phyloP scores from a whole-genome alignment of 2,888 invertebrate genomes.

The Hoplodrina ambigua region DNA sequence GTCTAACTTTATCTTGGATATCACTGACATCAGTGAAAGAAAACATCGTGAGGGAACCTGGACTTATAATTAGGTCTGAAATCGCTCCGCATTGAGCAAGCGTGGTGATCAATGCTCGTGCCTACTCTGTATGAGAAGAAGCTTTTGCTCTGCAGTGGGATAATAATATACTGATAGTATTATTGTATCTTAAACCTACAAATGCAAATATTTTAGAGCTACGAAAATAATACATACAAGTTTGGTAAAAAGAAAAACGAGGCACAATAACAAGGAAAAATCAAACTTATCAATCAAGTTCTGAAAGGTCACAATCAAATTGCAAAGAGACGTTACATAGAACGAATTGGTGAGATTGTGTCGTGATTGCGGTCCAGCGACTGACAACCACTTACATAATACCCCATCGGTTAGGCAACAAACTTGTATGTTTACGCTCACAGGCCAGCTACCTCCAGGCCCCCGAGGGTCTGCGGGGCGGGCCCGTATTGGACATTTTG shows the following conservation, averaged over 20 bases:
- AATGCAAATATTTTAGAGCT: too few species aligned
- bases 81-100: too few species aligned
- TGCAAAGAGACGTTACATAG: slow-evolving; percentile 42
- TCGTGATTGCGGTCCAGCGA: slow-evolving; percentile 54
- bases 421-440: slow-evolving; percentile 87
- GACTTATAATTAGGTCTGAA: too few species aligned
- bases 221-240: background rate
- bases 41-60: too few species aligned
- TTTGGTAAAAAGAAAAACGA: slow-evolving; percentile 7
- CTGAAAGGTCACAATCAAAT: slow-evolving; percentile 50
- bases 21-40: too few species aligned
- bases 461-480: slow-evolving; percentile 79
- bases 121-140: too few species aligned
- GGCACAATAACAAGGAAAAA: slow-evolving; percentile 24
- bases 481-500: slow-evolving; percentile 89
- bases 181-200: background rate
- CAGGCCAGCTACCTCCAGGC: slow-evolving; percentile 80
- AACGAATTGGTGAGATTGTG: slow-evolving; percentile 51
- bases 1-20: too few species aligned
- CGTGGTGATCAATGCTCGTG: too few species aligned
- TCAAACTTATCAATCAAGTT: slow-evolving; percentile 46
- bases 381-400: slow-evolving; percentile 74
- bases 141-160: too few species aligned
- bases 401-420: slow-evolving; percentile 78
- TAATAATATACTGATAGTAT: too few species aligned